Percentiles rank a stretch among this genome's conserved stretches.
Conservation (phyloP, 1,140 invertebrate genomes). For the Aphaenogaster ashmeadi region DNA sequence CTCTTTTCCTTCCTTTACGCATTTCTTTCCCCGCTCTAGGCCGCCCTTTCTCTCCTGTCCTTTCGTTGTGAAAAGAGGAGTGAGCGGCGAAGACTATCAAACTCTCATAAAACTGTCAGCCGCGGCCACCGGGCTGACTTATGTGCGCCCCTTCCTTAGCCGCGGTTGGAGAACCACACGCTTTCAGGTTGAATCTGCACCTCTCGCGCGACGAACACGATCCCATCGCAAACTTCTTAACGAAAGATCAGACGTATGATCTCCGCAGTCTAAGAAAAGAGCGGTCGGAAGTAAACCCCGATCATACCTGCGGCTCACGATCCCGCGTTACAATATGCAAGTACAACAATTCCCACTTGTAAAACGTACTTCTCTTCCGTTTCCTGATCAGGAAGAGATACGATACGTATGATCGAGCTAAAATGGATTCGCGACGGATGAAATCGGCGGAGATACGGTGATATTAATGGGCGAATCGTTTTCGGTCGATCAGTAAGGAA, state of each 20-base stretch:
- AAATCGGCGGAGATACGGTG: slow-evolving; percentile 8
- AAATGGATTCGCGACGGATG: slow-evolving; percentile 45
- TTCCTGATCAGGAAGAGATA: background rate
- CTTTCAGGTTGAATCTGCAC: slow-evolving; percentile 4
- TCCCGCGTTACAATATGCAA: slow-evolving; percentile 28
- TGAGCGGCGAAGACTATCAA: slow-evolving; percentile 84
- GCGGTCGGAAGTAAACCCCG: slow-evolving; percentile 32
- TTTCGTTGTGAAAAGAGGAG: slow-evolving; percentile 66
- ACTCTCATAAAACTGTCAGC: slow-evolving; percentile 88
- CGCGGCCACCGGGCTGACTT: slow-evolving; percentile 85
- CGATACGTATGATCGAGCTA: slow-evolving; percentile 2
- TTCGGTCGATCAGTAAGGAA: slow-evolving; percentile 43
- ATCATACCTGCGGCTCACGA: background rate
- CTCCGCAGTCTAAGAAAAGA: slow-evolving; percentile 2
- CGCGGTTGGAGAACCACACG: slow-evolving; percentile 45
- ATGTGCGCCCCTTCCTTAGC: slow-evolving; percentile 81
- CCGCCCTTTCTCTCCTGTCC: slow-evolving; percentile 73
- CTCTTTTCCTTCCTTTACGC: slow-evolving; percentile 61
- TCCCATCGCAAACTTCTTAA: slow-evolving; percentile 21
- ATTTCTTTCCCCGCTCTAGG: slow-evolving; percentile 60
- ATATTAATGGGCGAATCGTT: slow-evolving; percentile 43
- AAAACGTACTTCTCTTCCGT: background rate
- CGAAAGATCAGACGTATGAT: slow-evolving; percentile 24
- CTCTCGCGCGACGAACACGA: slow-evolving; percentile 50
- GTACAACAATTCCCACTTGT: slow-evolving; percentile 8